Evolutionary conservation across 1,140 invertebrate species (phyloP).

Genomic region (Lepidurus apus): DNA sequence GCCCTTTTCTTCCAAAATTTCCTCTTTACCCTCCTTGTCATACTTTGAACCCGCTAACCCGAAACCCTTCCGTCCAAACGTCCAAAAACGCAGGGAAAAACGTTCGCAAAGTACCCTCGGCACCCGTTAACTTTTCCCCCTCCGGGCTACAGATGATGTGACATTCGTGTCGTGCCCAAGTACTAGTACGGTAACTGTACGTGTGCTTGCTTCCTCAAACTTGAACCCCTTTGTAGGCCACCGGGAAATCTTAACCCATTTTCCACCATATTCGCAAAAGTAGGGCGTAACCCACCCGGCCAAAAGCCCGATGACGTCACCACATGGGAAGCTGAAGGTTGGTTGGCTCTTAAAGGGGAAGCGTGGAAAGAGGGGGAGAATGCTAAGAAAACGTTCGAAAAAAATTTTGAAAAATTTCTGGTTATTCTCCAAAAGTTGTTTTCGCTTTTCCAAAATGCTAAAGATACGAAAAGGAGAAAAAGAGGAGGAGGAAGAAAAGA

Average conservation of each 20-base stretch:
- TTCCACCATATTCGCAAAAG: neutral
- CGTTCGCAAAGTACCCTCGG: neutral
- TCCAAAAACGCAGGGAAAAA: neutral
- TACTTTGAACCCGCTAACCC: neutral
- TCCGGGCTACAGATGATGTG: neutral
- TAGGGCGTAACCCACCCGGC: neutral
- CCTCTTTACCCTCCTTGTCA: too few relatives aligned
- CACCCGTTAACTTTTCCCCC: neutral
- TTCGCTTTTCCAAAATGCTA: neutral
- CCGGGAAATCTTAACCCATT: neutral
- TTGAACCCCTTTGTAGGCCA: too few relatives aligned
- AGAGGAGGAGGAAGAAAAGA: neutral
- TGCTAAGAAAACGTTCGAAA: neutral
- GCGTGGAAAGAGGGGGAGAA: neutral
- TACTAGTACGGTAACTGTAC: too few relatives aligned
- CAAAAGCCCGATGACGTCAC: neutral
- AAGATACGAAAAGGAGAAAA: slow-evolving; percentile 10
- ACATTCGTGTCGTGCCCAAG: too few relatives aligned
- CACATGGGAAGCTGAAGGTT: neutral
- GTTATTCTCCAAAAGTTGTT: neutral
- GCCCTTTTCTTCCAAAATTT: slow-evolving; percentile 12
- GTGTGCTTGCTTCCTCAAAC: too few relatives aligned
- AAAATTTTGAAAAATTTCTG: neutral
- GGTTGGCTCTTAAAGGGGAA: neutral
- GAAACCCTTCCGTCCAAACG: neutral